These are phyloP conservation scores for Drosophila mayri DNA, from an alignment of 1,140 invertebrate genomes.

Conservation along the genomic window DNA sequence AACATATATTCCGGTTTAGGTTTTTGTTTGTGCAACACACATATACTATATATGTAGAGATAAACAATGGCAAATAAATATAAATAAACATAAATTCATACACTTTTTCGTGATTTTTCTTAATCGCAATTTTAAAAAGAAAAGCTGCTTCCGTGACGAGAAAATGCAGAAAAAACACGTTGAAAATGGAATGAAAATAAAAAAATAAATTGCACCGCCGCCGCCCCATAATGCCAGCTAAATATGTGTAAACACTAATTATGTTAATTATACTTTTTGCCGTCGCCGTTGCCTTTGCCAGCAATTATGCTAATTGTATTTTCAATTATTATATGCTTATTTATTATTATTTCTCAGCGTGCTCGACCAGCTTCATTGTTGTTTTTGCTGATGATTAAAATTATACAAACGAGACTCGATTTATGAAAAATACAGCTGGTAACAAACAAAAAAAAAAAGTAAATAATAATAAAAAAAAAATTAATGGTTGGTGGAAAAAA, in stretches of 20 bases:
- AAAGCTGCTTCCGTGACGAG: slow-evolving; percentile 14
- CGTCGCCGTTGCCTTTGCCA: slow-evolving; percentile 17
- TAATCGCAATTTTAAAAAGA: slow-evolving; percentile 4
- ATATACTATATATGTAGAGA: slow-evolving; percentile 12
- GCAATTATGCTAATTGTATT: slow-evolving; percentile 80
- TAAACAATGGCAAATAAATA: slow-evolving; percentile 42
- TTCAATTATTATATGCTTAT: slow-evolving; percentile 82
- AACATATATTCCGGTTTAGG: slow-evolving; percentile 31
- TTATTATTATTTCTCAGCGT: slow-evolving; percentile 72
- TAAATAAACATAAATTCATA: background rate
- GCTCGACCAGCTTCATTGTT: slow-evolving; percentile 14
- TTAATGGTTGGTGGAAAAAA: slow-evolving; percentile 10
- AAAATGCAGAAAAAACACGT: slow-evolving; percentile 18
- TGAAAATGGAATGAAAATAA: slow-evolving; percentile 21
- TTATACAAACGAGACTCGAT: slow-evolving; percentile 71
- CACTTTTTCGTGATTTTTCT: slow-evolving; percentile 30
- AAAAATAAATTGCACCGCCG: slow-evolving; percentile 26
- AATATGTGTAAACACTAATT: slow-evolving; percentile 80
- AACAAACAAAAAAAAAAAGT: slow-evolving; percentile 3
- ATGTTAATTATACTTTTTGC: slow-evolving; percentile 71
- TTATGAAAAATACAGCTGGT: slow-evolving; percentile 54
- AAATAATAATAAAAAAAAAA: slow-evolving; percentile 8
- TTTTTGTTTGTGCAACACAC: slow-evolving; percentile 20
- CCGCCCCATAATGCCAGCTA: slow-evolving; percentile 45
- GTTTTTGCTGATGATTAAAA: slow-evolving; percentile 62